A percentile compares a stretch with the other conserved stretches of the same genome.
phyloP scores from a whole-genome alignment of 2,113 vertebrate genomes.

The Phocoena phocoena region DNA sequence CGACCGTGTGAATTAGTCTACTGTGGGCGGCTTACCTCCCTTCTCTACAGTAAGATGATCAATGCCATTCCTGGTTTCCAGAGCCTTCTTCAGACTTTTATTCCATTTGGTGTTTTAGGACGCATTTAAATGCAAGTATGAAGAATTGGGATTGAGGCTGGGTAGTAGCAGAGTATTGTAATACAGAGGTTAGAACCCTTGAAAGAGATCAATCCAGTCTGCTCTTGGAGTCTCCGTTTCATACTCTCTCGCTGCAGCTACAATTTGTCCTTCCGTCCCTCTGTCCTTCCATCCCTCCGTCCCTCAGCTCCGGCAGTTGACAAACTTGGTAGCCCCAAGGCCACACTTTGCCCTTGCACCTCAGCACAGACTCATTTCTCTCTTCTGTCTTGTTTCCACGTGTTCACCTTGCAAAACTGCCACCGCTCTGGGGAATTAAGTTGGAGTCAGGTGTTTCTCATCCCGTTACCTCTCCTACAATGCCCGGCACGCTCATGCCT shows the following conservation, averaged over 20 bases:
- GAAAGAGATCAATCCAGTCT: background rate
- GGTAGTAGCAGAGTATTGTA: too few relatives aligned
- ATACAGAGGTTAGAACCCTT: background rate
- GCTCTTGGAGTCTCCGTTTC: rapidly evolving
- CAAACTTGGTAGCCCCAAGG: rapidly evolving
- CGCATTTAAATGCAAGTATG: background rate
- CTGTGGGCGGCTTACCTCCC: background rate
- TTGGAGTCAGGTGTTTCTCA: background rate
- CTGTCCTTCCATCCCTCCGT: background rate
- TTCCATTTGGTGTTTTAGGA: background rate
- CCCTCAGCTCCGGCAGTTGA: background rate
- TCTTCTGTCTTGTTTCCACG: too few relatives aligned
- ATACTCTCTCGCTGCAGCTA: background rate
- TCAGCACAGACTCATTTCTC: background rate
- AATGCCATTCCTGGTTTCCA: background rate
- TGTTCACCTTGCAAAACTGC: background rate
- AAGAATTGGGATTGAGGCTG: background rate
- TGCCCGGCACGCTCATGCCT: rapidly evolving
- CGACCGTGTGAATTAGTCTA: rapidly evolving
- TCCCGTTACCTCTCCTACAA: rapidly evolving
- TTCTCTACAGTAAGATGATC: background rate
- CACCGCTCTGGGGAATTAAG: rapidly evolving
- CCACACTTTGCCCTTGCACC: too few relatives aligned
- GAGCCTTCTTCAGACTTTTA: background rate
- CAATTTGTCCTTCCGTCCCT: background rate